Conservation (phyloP, 2,113 vertebrate species). For the Pedetes capensis region DNA sequence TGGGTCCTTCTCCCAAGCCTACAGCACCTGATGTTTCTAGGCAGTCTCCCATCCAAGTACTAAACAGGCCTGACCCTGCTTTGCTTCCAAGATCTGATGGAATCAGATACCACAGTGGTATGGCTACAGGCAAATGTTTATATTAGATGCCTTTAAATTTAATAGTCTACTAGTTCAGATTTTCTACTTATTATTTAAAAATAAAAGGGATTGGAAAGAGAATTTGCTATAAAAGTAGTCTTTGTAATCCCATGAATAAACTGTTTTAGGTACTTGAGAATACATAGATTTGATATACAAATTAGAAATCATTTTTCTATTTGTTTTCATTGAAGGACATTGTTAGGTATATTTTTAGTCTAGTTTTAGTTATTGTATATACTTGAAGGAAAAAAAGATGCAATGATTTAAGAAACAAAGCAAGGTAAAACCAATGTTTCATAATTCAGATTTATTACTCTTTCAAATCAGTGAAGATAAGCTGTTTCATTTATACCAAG, state of each 20-base stretch:
- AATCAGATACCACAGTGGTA: too few relatives aligned
- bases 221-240: not conserved
- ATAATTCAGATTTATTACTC: not conserved
- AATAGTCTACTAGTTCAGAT: not conserved
- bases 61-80: too few relatives aligned
- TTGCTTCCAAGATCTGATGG: too few relatives aligned
- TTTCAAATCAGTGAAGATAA: not conserved
- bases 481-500: not conserved
- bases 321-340: not conserved
- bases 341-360: not conserved
- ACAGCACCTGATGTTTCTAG: too few relatives aligned
- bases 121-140: too few relatives aligned
- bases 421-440: not conserved
- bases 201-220: not conserved
- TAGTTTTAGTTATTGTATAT: conserved; percentile 7
- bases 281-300: conserved; percentile 2
- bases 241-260: not conserved
- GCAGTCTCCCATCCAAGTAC: too few relatives aligned
- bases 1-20: too few relatives aligned
- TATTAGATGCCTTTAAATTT: not conserved
- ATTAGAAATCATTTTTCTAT: conserved; percentile 17
- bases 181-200: not conserved
- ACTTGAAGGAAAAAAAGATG: not conserved
- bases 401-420: not conserved
- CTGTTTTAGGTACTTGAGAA: not conserved